Evolutionary conservation across 37 sponge, comb jelly and placozoan genomes (phyloP).

Genomic region (Ephydatia muelleri): DNA sequence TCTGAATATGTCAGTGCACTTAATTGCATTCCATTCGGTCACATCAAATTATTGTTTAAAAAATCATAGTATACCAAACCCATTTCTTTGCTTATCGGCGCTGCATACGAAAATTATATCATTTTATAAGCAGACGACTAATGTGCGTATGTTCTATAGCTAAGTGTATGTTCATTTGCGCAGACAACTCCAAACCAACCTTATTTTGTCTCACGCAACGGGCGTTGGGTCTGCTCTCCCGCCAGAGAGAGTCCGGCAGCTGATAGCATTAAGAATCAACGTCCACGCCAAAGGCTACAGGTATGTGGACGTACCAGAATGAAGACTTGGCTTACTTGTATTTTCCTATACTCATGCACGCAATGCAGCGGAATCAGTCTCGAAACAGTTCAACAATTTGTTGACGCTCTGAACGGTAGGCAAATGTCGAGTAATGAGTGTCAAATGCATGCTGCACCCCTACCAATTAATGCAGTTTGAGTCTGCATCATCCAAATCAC

Average conservation of each 20-base stretch:
- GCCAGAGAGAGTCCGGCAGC: slow-evolving; percentile 52
- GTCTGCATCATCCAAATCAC: too few relatives aligned
- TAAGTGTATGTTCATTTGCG: too few relatives aligned
- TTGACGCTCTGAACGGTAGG: slow-evolving; percentile 60
- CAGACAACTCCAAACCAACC: slow-evolving; percentile 80
- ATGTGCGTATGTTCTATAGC: too few relatives aligned
- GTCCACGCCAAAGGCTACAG: slow-evolving; percentile 87
- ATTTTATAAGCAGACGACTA: too few relatives aligned
- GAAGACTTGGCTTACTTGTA: neutral
- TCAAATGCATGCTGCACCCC: neutral
- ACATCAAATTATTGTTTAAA: too few relatives aligned
- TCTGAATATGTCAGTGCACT: too few relatives aligned
- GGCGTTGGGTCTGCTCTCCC: slow-evolving; percentile 71
- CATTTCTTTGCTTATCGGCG: too few relatives aligned
- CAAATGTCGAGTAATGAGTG: neutral
- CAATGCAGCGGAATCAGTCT: slow-evolving; percentile 47
- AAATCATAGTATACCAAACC: too few relatives aligned
- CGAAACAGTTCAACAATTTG: slow-evolving; percentile 45
- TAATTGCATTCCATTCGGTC: too few relatives aligned
- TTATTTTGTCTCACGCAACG: slow-evolving; percentile 75
- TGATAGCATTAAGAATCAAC: slow-evolving; percentile 87
- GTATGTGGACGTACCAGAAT: slow-evolving; percentile 2
- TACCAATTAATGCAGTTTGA: too few relatives aligned
- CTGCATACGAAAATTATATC: too few relatives aligned
- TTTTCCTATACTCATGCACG: neutral